Evolutionary conservation across 2,888 invertebrate species (phyloP).

Genomic region (Drosophila pseudotakahashii): DNA sequence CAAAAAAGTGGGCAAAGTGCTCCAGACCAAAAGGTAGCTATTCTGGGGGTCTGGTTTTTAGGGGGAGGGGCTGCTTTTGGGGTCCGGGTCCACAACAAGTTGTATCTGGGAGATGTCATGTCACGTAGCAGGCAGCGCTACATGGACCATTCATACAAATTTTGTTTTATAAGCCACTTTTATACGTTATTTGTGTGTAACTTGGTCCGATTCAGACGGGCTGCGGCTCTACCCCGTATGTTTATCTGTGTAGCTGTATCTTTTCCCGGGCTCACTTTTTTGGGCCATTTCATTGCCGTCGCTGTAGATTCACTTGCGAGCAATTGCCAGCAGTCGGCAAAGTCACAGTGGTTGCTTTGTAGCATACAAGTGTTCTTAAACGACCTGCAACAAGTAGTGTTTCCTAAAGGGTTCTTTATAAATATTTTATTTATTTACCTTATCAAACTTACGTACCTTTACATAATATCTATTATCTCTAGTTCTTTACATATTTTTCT

Average conservation of each 20-base stretch:
- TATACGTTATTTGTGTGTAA: slow-evolving; percentile 75
- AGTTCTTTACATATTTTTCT: too few species aligned
- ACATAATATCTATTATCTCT: too few species aligned
- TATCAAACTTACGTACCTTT: too few species aligned
- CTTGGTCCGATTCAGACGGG: slow-evolving; percentile 47
- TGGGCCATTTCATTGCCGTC: slow-evolving; percentile 20
- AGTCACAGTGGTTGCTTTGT: slow-evolving; percentile 27
- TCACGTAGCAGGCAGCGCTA: slow-evolving; percentile 69
- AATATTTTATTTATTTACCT: too few species aligned
- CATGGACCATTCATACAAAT: slow-evolving; percentile 80
- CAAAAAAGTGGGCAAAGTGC: slow-evolving; percentile 44
- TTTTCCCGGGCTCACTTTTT: slow-evolving; percentile 19
- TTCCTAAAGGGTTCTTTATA: too few species aligned
- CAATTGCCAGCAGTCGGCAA: slow-evolving; percentile 30
- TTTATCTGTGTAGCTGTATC: slow-evolving; percentile 48
- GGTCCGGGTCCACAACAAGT: slow-evolving; percentile 59
- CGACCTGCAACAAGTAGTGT: too few species aligned
- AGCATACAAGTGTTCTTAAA: too few species aligned
- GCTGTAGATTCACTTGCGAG: slow-evolving; percentile 38
- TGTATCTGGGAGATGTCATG: slow-evolving; percentile 71
- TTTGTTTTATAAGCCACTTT: slow-evolving; percentile 79
- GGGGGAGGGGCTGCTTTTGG: neutral
- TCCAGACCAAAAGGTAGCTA: slow-evolving; percentile 40
- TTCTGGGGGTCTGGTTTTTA: neutral
- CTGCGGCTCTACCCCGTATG: slow-evolving; percentile 36